Base-by-base conservation (phyloP, 2,888 invertebrate genomes). In the Euzophera pinguis region DNA sequence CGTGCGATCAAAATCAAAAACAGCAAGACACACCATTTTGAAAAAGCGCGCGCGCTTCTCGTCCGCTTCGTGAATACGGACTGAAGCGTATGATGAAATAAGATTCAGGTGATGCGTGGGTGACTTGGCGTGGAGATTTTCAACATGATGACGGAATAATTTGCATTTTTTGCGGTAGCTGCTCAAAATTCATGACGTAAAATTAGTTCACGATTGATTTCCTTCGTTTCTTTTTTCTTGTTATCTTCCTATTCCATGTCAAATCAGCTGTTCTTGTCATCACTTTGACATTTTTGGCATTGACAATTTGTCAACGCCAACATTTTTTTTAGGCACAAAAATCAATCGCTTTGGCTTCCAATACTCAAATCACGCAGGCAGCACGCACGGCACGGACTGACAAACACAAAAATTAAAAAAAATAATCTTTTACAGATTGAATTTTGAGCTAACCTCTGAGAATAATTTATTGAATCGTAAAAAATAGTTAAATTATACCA, bases 1-100 rank as follows among this genome's bases (percentile, higher is more conserved):
- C 8, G 90, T 90, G 16, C 85, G 83, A 56, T 90, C 90, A 56
- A 90, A 90, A 72, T 90, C 90, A 60, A 90, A 90, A 39, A 90
- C 75, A 0, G 89, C 89, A 52, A 90, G 62, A 1, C 72, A 79
- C 29, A 76, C 63, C 88, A 88, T 88, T 70, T 39, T 52, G 61
- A 62, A 60, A 22, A 22, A 52, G 54, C 75, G 74, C 76, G 72
- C 75, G 70, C 69, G 60, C 69, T 37, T 47, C 17, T 45, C 59
- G 53, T 56, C 60, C 14, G 55, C 54, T 53, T 37, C 49, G 51
- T 50, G 56, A 53, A 57, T 45, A 78, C 78, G 77, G 16, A 61
- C 58, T 38, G 37, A 53, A 53, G n/a, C 49, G 22, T 14, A 32
- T 45, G 16, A 16, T n/a, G 17, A 62, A 59, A 64, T 63, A 16